Evolutionary conservation across 2,113 vertebrate genomes (phyloP), one percentile per base, ranked within the genome.

Genomic region (Buteo buteo): DNA sequence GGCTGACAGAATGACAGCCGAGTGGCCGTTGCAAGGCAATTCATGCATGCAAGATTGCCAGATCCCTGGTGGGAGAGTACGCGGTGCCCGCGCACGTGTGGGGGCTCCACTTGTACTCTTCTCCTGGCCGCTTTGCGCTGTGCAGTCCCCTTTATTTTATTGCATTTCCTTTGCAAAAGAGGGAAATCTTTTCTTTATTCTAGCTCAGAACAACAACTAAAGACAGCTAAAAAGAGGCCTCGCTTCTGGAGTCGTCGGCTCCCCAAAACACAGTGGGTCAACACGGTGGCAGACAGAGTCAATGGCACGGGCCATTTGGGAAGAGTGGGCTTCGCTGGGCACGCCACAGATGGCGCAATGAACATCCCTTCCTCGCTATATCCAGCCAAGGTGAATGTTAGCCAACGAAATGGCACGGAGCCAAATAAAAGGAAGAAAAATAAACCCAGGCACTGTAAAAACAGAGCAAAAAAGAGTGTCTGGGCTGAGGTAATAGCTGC

Each of bases 1-100:
- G 93, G 49, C 90, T 96, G 94, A 90, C 94, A 94, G 95, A 21
- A 80, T 86, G 95, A 83, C 95, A 94, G 94, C 81, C 7, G 38
- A 91, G 90, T 21, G 90, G 85, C 96, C 45, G 54, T 83, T 88
- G 87, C 93, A 62, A 61, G 92, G 93, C 82, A 90, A 45, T 21
- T 84, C 84, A 73, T 73, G 95, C 88, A 57, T 87, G 86, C 77
- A 50, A 18, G 94, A 82, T 82, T 90, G 73, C 87, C 95, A 79
- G 90, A 85, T 92, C 94, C 94, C 94, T 36, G 96, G 90, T 71
- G 94, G 88, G 86, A 88, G 94, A 71, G 92, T 1, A 16, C 44
- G 47, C 47, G 1, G 22, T 12, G 89, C 77, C 86, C 10, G 22
- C 5, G 7, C 54, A 9, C 20, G 11, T 61, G 45, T 4, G 32